These are phyloP conservation scores for Lepidostoma basale DNA, from an alignment of 1,140 invertebrate species.

Conservation along the genomic window DNA sequence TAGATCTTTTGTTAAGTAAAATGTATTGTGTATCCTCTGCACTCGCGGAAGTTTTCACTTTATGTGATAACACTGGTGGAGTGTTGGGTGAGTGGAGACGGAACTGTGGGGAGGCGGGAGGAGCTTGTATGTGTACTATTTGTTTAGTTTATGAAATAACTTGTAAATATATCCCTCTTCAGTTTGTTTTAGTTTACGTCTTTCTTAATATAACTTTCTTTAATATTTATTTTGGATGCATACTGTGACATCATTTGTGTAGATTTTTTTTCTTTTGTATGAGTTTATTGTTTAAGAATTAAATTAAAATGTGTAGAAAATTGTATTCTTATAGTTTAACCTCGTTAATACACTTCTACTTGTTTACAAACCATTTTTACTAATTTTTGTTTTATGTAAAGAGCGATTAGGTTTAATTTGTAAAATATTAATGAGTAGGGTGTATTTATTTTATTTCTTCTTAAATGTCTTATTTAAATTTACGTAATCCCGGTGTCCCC, in stretches of 20 bases:
- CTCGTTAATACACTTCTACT: conserved; percentile 1
- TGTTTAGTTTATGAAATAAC: too few relatives aligned
- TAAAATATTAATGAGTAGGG: conserved; percentile 33
- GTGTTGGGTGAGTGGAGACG: too few relatives aligned
- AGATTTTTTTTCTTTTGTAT: neutral
- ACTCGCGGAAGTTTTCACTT: too few relatives aligned
- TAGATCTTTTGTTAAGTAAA: too few relatives aligned
- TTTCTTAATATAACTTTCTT: too few relatives aligned
- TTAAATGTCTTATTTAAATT: conserved; percentile 17
- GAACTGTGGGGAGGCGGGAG: too few relatives aligned
- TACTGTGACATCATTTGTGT: conserved; percentile 17
- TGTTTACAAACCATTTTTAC: conserved; percentile 10
- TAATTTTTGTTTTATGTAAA: conserved; percentile 16
- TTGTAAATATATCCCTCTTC: too few relatives aligned
- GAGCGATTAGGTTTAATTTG: conserved; percentile 30
- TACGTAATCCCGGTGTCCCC: too few relatives aligned
- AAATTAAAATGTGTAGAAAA: neutral
- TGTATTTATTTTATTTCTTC: conserved; percentile 37
- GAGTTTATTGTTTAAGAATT: neutral
- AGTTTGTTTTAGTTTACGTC: too few relatives aligned
- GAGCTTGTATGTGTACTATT: too few relatives aligned
- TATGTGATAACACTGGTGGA: too few relatives aligned
- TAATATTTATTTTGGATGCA: conserved; percentile 23
- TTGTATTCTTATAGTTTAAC: neutral
- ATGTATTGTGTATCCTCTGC: too few relatives aligned